These are phyloP conservation scores for Cataglyphis altisquamis DNA, from an alignment of 2,888 invertebrate genomes.

Conservation along the genomic window DNA sequence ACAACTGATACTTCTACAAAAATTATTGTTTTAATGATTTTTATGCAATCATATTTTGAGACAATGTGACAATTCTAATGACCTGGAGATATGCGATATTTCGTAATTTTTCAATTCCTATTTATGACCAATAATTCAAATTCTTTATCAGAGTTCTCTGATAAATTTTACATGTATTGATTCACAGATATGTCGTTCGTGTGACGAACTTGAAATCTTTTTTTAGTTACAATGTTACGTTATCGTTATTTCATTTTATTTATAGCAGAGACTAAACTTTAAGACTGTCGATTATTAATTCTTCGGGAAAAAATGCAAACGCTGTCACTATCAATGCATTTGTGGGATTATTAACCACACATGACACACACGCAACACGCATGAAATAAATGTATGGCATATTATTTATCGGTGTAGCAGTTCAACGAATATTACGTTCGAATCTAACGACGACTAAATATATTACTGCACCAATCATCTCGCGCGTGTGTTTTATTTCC, in stretches of 20 bases:
- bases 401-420: conserved; percentile 29
- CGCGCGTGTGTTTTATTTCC: conserved; percentile 31
- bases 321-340: not conserved
- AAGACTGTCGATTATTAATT: not conserved
- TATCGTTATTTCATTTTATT: conserved; percentile 6
- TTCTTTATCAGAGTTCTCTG: not conserved
- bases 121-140: not conserved
- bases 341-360: conserved; percentile 35
- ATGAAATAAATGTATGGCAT: conserved; percentile 8
- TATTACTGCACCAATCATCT: conserved; percentile 6
- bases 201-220: not conserved
- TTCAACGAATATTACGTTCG: not conserved
- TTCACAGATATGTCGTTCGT: not conserved
- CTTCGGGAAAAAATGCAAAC: not conserved
- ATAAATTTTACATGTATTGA: not conserved
- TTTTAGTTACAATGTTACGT: not conserved
- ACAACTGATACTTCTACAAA: not conserved
- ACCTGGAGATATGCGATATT: not conserved
- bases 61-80: not conserved
- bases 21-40: not conserved
- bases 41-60: not conserved
- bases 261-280: not conserved
- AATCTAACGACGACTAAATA: conserved; percentile 1
- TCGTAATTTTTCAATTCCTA: not conserved
- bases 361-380: conserved; percentile 28